Percentiles rank a stretch among this genome's conserved stretches.
These are phyloP conservation scores for Carollia perspicillata DNA, from an alignment of 2,113 vertebrate species.

Conservation along the genomic window DNA sequence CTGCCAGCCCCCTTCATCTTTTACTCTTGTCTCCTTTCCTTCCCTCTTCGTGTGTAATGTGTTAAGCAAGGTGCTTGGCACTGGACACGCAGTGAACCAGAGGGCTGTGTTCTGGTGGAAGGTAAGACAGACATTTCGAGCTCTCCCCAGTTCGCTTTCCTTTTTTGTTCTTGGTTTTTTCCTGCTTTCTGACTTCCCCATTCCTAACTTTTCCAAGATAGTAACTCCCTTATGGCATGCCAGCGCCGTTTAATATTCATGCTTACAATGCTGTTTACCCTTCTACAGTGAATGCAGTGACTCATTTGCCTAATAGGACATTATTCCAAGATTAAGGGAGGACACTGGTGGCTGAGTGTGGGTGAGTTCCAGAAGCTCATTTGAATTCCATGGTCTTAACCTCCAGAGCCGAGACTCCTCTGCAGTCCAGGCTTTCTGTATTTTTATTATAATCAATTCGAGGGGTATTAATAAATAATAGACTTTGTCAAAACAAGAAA, in stretches of 20 bases:
- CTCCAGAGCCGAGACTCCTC: constrained; percentile 6
- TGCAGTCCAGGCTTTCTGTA: background rate
- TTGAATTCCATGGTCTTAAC: constrained; percentile 19
- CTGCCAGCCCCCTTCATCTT: background rate
- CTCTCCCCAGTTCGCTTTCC: background rate
- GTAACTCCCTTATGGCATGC: constrained; percentile 24
- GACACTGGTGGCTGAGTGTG: background rate
- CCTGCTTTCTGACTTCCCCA: background rate
- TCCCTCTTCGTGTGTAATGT: too few relatives aligned
- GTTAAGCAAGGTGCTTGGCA: background rate
- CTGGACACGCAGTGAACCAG: background rate
- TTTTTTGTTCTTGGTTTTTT: background rate
- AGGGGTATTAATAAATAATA: constrained; percentile 43
- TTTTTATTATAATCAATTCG: constrained; percentile 22
- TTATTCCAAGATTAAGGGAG: constrained; percentile 30
- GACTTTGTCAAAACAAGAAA: constrained; percentile 11
- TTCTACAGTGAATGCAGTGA: constrained; percentile 3
- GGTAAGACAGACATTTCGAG: background rate
- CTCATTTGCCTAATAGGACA: constrained; percentile 42
- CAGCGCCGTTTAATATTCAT: constrained; percentile 46
- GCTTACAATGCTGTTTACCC: constrained; percentile 30
- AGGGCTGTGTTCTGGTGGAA: background rate
- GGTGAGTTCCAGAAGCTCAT: background rate
- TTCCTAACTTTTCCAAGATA: constrained; percentile 25
- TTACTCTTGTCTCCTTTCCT: background rate